Percentiles rank a stretch among this genome's conserved stretches.
phyloP scores from a whole-genome alignment of 1,140 invertebrate genomes.

The Melanaphis sacchari region DNA sequence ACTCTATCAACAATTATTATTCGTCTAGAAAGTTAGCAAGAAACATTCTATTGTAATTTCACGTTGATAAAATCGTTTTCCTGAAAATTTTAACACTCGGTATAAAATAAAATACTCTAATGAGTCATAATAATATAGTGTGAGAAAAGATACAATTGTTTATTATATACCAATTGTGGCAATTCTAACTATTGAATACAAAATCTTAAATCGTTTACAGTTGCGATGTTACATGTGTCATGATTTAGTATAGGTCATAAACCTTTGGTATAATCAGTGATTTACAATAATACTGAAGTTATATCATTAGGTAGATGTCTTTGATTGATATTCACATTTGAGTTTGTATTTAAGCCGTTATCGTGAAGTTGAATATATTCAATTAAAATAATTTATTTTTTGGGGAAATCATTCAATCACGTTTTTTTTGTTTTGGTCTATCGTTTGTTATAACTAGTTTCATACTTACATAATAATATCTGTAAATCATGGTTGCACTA shows the following conservation, averaged over 20 bases:
- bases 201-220: neutral
- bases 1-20: too few relatives aligned
- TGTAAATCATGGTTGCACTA: neutral
- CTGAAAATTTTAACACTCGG: too few relatives aligned
- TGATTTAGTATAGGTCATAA: neutral
- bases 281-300: neutral
- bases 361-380: neutral
- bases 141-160: too few relatives aligned
- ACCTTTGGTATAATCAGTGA: neutral
- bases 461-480: neutral
- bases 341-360: neutral
- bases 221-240: neutral
- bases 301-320: neutral
- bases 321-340: neutral
- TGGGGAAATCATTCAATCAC: neutral
- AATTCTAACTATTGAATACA: too few relatives aligned
- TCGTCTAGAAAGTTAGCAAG: too few relatives aligned
- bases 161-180: too few relatives aligned
- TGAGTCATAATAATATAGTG: too few relatives aligned
- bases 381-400: slow-evolving; percentile 1
- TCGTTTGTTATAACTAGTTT: neutral
- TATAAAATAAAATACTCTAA: too few relatives aligned
- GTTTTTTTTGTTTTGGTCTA: neutral
- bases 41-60: too few relatives aligned
- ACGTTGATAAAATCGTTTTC: too few relatives aligned